phyloP scores from a whole-genome alignment of 35 echinoderm and acorn worm species.

The Stichopus chloronotus region DNA sequence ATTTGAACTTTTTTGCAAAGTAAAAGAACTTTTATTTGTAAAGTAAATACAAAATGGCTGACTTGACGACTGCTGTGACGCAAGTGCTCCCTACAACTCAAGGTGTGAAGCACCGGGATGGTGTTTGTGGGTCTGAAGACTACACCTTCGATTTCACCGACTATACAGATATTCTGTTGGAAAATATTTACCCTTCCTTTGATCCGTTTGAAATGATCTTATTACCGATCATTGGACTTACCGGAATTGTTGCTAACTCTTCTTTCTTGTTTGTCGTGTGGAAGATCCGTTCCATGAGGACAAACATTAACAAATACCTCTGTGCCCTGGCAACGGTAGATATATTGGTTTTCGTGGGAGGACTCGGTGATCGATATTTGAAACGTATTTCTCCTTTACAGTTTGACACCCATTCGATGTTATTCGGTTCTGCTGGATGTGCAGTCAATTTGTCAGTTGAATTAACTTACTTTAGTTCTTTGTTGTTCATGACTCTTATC shows the following conservation, averaged over 20 bases:
- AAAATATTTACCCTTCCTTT: not conserved
- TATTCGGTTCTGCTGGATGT: not conserved
- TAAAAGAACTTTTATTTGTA: no score
- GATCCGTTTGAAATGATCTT: not conserved
- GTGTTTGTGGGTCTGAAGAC: no score
- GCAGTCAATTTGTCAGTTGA: not conserved
- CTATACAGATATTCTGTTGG: no score
- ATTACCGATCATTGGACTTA: not conserved
- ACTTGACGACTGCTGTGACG: no score
- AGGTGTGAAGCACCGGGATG: no score
- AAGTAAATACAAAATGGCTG: no score
- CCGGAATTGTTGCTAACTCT: not conserved
- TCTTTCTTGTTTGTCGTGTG: slow-evolving; percentile 4
- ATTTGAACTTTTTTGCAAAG: no score
- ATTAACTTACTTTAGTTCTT: not conserved
- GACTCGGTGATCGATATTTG: slow-evolving; percentile 6
- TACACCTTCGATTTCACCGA: no score
- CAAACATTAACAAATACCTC: slow-evolving; percentile 13
- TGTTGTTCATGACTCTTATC: not conserved
- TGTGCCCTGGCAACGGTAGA: not conserved
- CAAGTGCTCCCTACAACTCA: no score
- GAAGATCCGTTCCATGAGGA: not conserved
- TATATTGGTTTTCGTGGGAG: slow-evolving; percentile 6
- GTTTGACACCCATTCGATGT: not conserved
- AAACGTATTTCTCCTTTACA: not conserved